Percentiles rank a stretch among this genome's conserved stretches.
These are phyloP conservation scores for Arctocebus calabarensis DNA, from an alignment of 2,797 vertebrate genomes.

Conservation along the genomic window DNA sequence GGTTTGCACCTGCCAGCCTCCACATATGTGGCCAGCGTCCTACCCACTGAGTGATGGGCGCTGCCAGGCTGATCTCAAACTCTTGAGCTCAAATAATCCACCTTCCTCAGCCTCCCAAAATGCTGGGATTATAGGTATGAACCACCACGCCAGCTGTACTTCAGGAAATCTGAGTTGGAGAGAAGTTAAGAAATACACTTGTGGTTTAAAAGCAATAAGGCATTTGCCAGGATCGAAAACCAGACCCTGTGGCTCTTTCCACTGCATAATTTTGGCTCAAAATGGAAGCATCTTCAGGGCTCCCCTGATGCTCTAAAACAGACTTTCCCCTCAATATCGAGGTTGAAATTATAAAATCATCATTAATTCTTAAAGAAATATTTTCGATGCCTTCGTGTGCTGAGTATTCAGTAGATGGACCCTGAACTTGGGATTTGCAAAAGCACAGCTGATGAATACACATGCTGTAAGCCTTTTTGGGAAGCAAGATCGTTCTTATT, in stretches of 20 bases:
- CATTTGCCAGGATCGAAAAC: not conserved
- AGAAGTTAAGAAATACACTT: not conserved
- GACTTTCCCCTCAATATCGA: not conserved
- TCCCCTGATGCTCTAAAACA: not conserved
- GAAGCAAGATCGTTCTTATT: not conserved
- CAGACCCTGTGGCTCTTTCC: too few relatives aligned
- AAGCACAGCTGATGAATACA: not conserved
- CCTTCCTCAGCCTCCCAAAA: too few relatives aligned
- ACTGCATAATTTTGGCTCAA: accelerated
- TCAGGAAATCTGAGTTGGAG: not conserved
- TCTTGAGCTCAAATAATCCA: too few relatives aligned
- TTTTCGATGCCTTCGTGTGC: not conserved
- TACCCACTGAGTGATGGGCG: too few relatives aligned
- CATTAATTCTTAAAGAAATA: not conserved
- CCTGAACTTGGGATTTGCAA: not conserved
- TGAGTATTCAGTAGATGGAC: not conserved
- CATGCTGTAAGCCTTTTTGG: not conserved
- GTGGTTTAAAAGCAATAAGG: not conserved
- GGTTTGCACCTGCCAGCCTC: too few relatives aligned
- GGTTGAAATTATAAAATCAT: not conserved
- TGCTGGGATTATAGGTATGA: too few relatives aligned
- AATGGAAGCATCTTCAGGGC: not conserved
- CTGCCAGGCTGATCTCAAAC: too few relatives aligned
- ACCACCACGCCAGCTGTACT: too few relatives aligned
- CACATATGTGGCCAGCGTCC: too few relatives aligned